Base-by-base conservation (phyloP, 2,113 vertebrate species). In the Ancistrus triradiatus region DNA sequence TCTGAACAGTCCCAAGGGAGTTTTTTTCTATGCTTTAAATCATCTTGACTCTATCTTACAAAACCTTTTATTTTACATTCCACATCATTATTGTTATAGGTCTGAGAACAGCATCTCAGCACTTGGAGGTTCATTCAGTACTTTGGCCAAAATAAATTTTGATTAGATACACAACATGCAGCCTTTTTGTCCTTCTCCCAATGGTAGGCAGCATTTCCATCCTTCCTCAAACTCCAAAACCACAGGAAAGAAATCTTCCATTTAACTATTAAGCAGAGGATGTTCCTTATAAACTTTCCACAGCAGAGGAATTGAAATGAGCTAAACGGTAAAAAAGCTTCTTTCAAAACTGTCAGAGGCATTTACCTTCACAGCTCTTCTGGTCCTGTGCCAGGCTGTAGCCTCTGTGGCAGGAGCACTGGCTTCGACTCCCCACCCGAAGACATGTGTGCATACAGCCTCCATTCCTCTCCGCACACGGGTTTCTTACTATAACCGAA, bases 401-500 rank as follows among this genome's bases (percentile, higher is more conserved):
- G 11, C 91, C 91, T 0, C 78, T 46, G 11, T 80, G 87, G 70
- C 91, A 93, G 2, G 77, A 44, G 0, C 91, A 93, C 57, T 44
- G 83, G 0, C 75, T 84, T 0, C 67, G 38, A 4, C 85, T 85
- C 0, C 59, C 70, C 4, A 74, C 67, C 0, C 1, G 84, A 28
- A 31, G 81, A 72, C 91, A 92, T 0, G 1, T 78, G 40, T 92
- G 91, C 76, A 78, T 78, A 64, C 91, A 93, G 78, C 89, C 88
- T 0, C 91, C 90, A 0, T 92, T 92, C 69, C 78, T 57, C 1
- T 87, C 74, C 0, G 59, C 8, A 0, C 92, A 93, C 0, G 87
- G 86, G 69, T 82, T 84, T 70, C 77, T 84, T 71, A 80, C 91
- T 93, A 80, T 19, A 69, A 64, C 17, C 56, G 24, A 71, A 51